Percentiles rank a stretch among this genome's conserved stretches.
These are phyloP conservation scores for Eciton burchellii DNA, from an alignment of 1,140 invertebrate species.

Conservation along the genomic window DNA sequence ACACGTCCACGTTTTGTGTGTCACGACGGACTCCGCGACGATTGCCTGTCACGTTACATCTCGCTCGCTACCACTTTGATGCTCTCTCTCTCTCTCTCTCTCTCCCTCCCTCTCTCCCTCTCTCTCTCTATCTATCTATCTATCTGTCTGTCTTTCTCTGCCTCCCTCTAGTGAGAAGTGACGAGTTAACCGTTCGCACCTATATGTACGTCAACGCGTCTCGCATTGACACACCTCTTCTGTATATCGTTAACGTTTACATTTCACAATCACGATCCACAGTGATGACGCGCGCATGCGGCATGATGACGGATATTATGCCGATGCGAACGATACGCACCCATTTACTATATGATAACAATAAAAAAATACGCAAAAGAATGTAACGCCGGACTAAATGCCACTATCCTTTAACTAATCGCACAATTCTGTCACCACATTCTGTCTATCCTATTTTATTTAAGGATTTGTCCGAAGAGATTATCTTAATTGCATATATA, in stretches of 20 bases:
- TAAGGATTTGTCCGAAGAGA: too few species aligned
- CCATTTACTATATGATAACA: background rate
- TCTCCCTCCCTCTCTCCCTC: background rate
- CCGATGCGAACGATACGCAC: background rate
- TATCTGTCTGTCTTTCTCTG: too few species aligned
- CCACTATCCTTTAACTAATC: too few species aligned
- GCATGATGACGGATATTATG: background rate
- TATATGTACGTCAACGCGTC: background rate
- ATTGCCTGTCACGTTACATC: background rate
- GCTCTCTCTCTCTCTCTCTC: constrained; percentile 6
- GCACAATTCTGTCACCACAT: too few species aligned
- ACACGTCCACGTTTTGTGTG: constrained; percentile 45
- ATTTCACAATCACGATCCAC: background rate
- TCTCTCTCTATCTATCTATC: background rate
- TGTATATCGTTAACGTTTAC: too few species aligned
- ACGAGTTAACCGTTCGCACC: constrained; percentile 6
- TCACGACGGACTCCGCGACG: too few species aligned
- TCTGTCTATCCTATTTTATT: too few species aligned
- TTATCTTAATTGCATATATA: too few species aligned
- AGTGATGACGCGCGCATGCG: background rate
- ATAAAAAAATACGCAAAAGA: background rate
- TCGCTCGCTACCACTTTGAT: constrained; percentile 4
- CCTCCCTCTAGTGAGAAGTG: background rate
- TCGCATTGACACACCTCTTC: constrained; percentile 19
- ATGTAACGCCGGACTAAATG: background rate